Conservation (phyloP, 2,888 invertebrate species). For the Tetrapedia diversipes region DNA sequence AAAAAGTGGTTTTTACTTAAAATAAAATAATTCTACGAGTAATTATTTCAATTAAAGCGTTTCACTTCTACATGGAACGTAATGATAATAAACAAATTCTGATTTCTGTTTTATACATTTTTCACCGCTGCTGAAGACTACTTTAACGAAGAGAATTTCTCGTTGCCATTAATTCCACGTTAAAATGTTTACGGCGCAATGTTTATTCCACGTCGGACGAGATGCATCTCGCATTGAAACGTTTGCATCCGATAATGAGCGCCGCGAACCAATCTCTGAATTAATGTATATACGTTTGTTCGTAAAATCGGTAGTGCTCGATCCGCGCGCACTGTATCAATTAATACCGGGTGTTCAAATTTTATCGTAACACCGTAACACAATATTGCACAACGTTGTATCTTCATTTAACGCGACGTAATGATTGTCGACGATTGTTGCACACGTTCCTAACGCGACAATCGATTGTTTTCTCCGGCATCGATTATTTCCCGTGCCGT, state of each 20-base stretch:
- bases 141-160: too few species aligned
- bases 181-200: slow-evolving; percentile 34
- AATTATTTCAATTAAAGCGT: too few species aligned
- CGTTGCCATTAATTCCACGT: slow-evolving; percentile 35
- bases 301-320: slow-evolving; percentile 19
- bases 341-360: slow-evolving; percentile 28
- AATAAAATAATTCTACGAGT: too few species aligned
- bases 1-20: too few species aligned
- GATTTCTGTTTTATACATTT: too few species aligned
- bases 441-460: background rate
- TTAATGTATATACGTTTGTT: slow-evolving; percentile 36
- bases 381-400: background rate
- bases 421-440: background rate
- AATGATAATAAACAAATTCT: too few species aligned
- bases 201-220: background rate
- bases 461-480: too few species aligned
- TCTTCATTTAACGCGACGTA: background rate
- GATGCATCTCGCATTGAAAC: slow-evolving; percentile 3
- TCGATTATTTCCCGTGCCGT: background rate
- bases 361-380: slow-evolving; percentile 24
- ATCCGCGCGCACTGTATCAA: slow-evolving; percentile 22
- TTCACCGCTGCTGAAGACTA: too few species aligned
- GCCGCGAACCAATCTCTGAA: slow-evolving; percentile 21
- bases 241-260: slow-evolving; percentile 35
- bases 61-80: too few species aligned